A percentile compares a stretch with the other conserved stretches of the same genome.
Evolutionary conservation across 92 coral and sea anemone genomes (phyloP).

Genomic region (Micromussa lordhowensis): DNA sequence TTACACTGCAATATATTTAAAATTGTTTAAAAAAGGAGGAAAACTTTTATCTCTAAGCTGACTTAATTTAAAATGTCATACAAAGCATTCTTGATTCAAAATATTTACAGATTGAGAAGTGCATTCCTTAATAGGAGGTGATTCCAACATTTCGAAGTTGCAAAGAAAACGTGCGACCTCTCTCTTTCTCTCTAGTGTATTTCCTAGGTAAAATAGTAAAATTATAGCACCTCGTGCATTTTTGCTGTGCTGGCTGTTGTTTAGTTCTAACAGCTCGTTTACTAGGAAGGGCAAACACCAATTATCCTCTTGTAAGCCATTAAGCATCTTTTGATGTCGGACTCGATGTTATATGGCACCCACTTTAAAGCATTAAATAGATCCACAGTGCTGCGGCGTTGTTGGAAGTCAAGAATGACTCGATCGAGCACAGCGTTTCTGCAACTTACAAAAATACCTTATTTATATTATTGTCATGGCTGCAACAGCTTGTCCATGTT

Average conservation of each 20-base stretch:
- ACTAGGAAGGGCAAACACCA: slow-evolving; percentile 1
- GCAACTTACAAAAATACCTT: no score
- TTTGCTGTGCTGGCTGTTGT: slow-evolving; percentile 30
- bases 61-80: slow-evolving; percentile 1
- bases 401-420: slow-evolving; percentile 10
- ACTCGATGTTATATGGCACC: slow-evolving; percentile 20
- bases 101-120: no score
- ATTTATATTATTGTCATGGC: slow-evolving; percentile 9
- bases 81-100: no score
- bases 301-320: slow-evolving; percentile 23
- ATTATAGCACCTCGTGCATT: slow-evolving; percentile 4
- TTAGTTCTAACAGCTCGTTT: slow-evolving; percentile 20
- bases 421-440: slow-evolving; percentile 3
- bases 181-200: slow-evolving; percentile 7
- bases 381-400: slow-evolving; percentile 11
- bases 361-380: slow-evolving; percentile 7
- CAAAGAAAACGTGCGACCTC: slow-evolving; percentile 21
- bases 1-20: no score
- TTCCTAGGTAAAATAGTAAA: background rate
- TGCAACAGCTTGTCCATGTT: slow-evolving; percentile 18
- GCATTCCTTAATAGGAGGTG: background rate
- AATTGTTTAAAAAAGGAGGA: background rate
- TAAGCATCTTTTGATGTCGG: slow-evolving; percentile 28
- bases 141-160: slow-evolving; percentile 7
- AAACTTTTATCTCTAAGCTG: background rate